These are phyloP conservation scores for Chirona hameri DNA, from an alignment of 2,888 invertebrate genomes.

Conservation along the genomic window DNA sequence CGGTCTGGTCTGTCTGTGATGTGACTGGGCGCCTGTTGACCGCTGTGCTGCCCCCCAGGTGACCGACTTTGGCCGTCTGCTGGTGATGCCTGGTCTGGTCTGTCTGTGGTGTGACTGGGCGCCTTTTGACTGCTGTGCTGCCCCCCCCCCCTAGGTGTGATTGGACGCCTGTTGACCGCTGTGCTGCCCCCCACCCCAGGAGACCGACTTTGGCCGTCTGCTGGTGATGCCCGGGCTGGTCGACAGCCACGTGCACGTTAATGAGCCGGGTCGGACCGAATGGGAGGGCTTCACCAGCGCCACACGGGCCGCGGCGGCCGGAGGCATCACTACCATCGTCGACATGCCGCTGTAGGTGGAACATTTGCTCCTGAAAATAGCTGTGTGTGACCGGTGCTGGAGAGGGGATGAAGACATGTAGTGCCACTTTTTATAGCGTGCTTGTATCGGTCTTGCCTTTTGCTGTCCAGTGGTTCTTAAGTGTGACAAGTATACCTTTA, in stretches of 20 bases:
- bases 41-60: too few relatives aligned
- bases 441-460: too few relatives aligned
- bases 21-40: too few relatives aligned
- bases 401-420: too few relatives aligned
- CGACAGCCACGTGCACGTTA: conserved; percentile 69
- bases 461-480: too few relatives aligned
- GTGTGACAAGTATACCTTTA: not conserved
- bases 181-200: conserved; percentile 26
- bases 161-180: too few relatives aligned
- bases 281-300: conserved; percentile 69
- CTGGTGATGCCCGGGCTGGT: conserved; percentile 65
- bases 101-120: not conserved
- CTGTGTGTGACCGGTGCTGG: not conserved
- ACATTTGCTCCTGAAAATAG: not conserved
- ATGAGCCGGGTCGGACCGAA: conserved; percentile 66
- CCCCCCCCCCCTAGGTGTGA: too few relatives aligned
- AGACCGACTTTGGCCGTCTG: conserved; percentile 51
- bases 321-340: conserved; percentile 66
- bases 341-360: conserved; percentile 64
- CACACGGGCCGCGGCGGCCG: conserved; percentile 67
- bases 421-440: too few relatives aligned
- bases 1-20: not conserved
- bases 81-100: not conserved
- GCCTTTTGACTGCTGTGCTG: too few relatives aligned
- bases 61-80: too few relatives aligned